Base-by-base conservation (phyloP, 2,113 vertebrate species). In the Chloroceryle aenea region DNA sequence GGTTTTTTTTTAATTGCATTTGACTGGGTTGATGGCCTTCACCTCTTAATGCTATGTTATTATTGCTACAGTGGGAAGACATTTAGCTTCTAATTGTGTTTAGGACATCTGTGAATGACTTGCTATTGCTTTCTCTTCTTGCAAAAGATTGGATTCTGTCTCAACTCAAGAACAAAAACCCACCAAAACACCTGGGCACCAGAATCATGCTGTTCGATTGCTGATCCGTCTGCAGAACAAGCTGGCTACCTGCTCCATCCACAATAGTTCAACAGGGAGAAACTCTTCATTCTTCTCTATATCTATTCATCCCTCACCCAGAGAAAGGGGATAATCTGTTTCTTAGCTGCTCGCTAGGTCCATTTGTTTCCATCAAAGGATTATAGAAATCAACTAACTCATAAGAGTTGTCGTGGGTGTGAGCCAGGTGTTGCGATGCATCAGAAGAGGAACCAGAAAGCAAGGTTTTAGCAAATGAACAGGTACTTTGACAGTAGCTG, bases 191-290 rank as follows among this genome's bases (percentile, higher is more conserved):
- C 80, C 86, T 93, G 90, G 89, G 56, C 45, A 80, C 17, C 42
- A 87, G 82, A 90, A 55, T 50, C 84, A 75, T 25, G 50, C 69
- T 85, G 71, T n/a, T 59, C 40, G 56, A 71, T 34, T 83, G 79
- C 69, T 72, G 76, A 95, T 80, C 77, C 87, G 87, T 62, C 89
- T 95, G 87, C 75, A 94, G 93, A 95, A 69, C 77, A 97, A 95
- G 87, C 79, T 95, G 89, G 63, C 63, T 72, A 42, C 43, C 63
- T 92, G 63, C 63, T 69, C 68, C 22, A 75, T 68, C 47, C 30
- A 59, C 10, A 13, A 27, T 3, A 75, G 67, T 14, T 73, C 40
- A 85, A 76, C 17, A n/a, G 76, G 29, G 64, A 61, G 17, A 55
- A 13, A 19, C 22, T 40, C 29, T 45, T 88, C 26, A 5, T 27